Base-by-base conservation (phyloP, 2,888 invertebrate species). In the Dasypolia templi region DNA sequence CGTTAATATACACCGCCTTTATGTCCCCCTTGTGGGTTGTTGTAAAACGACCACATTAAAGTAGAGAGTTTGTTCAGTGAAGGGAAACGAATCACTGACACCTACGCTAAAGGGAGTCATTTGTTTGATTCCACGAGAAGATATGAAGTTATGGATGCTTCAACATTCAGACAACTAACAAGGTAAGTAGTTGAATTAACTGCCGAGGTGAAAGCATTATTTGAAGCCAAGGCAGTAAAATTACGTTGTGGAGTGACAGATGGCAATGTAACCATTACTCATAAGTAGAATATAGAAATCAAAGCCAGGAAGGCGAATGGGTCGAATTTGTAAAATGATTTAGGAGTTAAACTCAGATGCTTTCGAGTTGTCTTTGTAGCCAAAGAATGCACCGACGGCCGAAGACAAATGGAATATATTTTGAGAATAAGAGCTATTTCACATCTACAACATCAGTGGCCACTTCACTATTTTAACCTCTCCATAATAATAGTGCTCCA, bases 41-140 rank as follows among this genome's bases (percentile, higher is more conserved):
- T 92, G 91, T 93, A 93, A 92, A 92, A 91, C 91, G 90, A 89
- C 89, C 90, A 89, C 90, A 91, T 93, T 91, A 91, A 92, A 82
- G 76, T 85, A 80, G 84, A 84, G 82, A 86, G 81, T 86, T 88
- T 87, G 83, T 82, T 75, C 77, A 82, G 76, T 75, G 67, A 70
- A 77, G 76, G 69, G 64, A 79, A 86, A 81, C 75, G 78, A 75
- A 81, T 84, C 44, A 55, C 71, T 81, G 75, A 81, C 72, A 72
- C 83, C 86, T 85, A 85, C 86, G 65, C 67, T 58, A 75, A 76
- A 69, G 75, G 64, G 75, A 82, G 73, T 76, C 63, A 82, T 81
- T 77, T 78, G 76, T 74, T 72, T 63, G 71, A 75, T 69, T 55
- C 49, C 32, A 53, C 39, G 26, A 78, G 61, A 72, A 71, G 74